Base-by-base conservation (phyloP, 1,140 invertebrate species). In the Cotesia chilonis region DNA sequence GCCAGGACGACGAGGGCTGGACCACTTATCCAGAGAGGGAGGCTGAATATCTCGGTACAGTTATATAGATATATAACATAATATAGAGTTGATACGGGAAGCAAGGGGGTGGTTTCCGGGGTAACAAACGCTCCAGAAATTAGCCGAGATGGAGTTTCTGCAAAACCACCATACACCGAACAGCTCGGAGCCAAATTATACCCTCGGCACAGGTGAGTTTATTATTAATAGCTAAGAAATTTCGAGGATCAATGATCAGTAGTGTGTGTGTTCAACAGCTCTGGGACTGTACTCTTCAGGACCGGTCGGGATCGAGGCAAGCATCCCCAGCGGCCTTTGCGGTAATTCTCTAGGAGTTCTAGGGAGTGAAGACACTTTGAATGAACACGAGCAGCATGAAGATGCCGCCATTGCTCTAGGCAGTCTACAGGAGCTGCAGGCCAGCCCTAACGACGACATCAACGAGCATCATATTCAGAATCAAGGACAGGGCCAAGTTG, bases 141-240 rank as follows among this genome's bases (percentile, higher is more conserved):
- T 86, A 83, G 77, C 77, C 80, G 86, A 86, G 83, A 87, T 87
- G 86, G 86, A 87, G 84, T 87, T 87, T 81, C 84, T 87, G 75
- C 86, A 86, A 81, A 87, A 84, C 85, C 86, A 87, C 77, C 85
- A 86, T 79, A 80, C 85, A 78, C 81, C 84, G 70, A 87, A 82
- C 85, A 87, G 80, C 85, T 83, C 85, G 79, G 86, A 87, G 74
- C 75, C 84, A 75, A 80, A 83, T 60, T 87, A 87, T 70, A 87
- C 83, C 68, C 83, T 87, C 70, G 82, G 84, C 71, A 82, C 84
- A 82, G 84, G 85, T 87, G 75, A 81, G 80, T 68, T 41, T 51
- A 61, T 74, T 10, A 65, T 52, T 4, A 12, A 64, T 36, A 51
- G 10, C 17, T 52, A 10, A 6, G 6, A 52, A 68, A 35, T 54